Conservation (phyloP, 2,797 vertebrate species). For the Chelon labrosus region DNA sequence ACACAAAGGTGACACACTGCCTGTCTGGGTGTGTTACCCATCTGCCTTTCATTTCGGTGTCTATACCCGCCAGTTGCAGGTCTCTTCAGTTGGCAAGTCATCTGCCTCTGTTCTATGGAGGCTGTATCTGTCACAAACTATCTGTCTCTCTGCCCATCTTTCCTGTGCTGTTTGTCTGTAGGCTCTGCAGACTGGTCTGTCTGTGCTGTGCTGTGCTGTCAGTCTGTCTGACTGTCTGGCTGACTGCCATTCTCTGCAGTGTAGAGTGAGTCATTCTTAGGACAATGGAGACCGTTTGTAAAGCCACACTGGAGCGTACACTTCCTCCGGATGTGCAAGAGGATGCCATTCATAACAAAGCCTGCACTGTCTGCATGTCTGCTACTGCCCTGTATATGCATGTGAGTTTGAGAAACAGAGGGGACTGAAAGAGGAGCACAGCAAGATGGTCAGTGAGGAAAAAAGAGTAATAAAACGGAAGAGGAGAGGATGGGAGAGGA, state of each 20-base stretch:
- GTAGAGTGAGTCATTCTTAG: constrained; percentile 81
- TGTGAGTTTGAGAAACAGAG: constrained; percentile 49
- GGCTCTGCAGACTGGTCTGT: constrained; percentile 74
- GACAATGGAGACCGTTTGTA: constrained; percentile 86
- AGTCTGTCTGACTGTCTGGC: constrained; percentile 72
- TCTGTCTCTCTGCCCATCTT: constrained; percentile 58
- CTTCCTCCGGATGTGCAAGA: constrained; percentile 86
- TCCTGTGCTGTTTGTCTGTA: constrained; percentile 63
- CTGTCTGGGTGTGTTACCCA: constrained; percentile 12
- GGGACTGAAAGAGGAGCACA: constrained; percentile 31
- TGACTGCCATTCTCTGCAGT: constrained; percentile 78
- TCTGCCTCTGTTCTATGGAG: constrained; percentile 32
- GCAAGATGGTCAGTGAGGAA: constrained; percentile 35
- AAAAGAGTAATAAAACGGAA: constrained; percentile 41
- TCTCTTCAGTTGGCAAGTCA: constrained; percentile 45
- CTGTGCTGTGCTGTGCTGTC: constrained; percentile 65
- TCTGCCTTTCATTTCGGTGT: constrained; percentile 33
- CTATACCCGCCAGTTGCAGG: constrained; percentile 32
- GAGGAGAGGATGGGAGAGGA: constrained; percentile 19
- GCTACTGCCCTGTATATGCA: constrained; percentile 62
- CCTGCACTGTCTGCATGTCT: constrained; percentile 79
- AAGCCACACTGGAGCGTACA: constrained; percentile 83
- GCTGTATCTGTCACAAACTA: constrained; percentile 67
- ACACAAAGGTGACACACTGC: constrained; percentile 37
- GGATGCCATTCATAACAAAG: constrained; percentile 85